These are phyloP conservation scores for Cephus nigrinus DNA, from an alignment of 2,888 invertebrate species.

Conservation along the genomic window DNA sequence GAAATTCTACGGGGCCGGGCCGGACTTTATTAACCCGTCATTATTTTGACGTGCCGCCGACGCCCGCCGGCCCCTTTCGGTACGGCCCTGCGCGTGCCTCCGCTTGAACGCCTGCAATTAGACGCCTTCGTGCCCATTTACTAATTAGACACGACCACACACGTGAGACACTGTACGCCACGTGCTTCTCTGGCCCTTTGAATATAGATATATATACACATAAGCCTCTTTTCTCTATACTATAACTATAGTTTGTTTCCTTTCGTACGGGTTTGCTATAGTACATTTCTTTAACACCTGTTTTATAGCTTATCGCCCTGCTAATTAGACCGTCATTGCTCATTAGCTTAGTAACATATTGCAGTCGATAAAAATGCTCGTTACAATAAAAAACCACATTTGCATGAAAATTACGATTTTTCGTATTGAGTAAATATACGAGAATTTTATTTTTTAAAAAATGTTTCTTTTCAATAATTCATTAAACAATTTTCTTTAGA, in stretches of 20 bases:
- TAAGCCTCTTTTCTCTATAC: neutral
- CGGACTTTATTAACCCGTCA: constrained; percentile 12
- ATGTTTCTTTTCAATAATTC: neutral
- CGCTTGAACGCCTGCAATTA: constrained; percentile 5
- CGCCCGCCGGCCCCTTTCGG: neutral
- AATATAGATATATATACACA: neutral
- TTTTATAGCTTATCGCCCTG: neutral
- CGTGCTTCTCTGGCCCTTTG: neutral
- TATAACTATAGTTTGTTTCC: neutral
- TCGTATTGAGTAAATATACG: neutral
- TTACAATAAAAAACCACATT: too few species aligned
- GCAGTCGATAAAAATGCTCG: neutral
- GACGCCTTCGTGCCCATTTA: constrained; percentile 2
- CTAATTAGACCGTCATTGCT: neutral
- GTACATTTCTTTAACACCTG: neutral
- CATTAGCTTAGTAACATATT: neutral
- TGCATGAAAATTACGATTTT: neutral
- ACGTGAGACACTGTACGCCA: neutral
- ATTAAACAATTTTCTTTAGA: neutral
- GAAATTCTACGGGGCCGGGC: neutral
- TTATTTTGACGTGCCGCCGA: constrained; percentile 9
- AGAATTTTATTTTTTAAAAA: neutral
- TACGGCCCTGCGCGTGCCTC: constrained; percentile 5
- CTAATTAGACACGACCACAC: constrained; percentile 8
- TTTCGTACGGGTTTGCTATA: neutral